Evolutionary conservation across 2,113 vertebrate genomes (phyloP), one percentile per base, ranked within the genome.

Genomic region (Grammomys surdaster): DNA sequence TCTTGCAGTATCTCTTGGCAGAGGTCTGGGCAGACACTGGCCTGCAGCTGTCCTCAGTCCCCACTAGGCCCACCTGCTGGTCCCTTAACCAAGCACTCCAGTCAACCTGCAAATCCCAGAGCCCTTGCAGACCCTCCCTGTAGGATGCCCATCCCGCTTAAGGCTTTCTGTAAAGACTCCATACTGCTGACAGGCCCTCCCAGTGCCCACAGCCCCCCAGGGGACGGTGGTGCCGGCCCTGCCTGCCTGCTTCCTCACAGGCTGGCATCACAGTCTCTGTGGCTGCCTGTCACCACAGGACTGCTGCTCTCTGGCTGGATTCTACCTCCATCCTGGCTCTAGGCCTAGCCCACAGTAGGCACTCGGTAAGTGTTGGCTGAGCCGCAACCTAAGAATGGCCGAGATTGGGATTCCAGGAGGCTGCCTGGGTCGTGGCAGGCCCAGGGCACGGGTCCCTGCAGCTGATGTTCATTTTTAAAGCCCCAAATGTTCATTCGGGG

Each of bases 341-440:
- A 72, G 97, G 97, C 96, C 97, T 97, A 96, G 95, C 94, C 96
- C 97, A 96, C 96, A 93, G 96, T 98, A 95, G 97, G 97, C 92
- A 20, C 95, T 88, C 96, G 73, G 95, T 88, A 56, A 97, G 95
- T 92, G 95, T 84, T 98, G 97, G 96, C 97, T 92, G 95, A 95
- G 92, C 19, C 2, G 86, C 94, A 85, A 56, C 81, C 3, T 8
- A 72, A 96, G 87, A 88, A 88, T 31, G 33, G 95, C 94, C 2
- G 10, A 67, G 95, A 72, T 10, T 2, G 51, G 91, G 94, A 94
- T 96, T 95, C 95, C 89, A 58, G 70, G 2, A 90, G 96, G 96
- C 78, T 0, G 89, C 94, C 88, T 70, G 95, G 94, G 94, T 96
- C 19, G 1, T 17, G 22, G 91, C 0, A 22, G 96, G 96, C 93